These are phyloP conservation scores for Halictus ligatus DNA, from an alignment of 2,888 invertebrate species.

Conservation along the genomic window DNA sequence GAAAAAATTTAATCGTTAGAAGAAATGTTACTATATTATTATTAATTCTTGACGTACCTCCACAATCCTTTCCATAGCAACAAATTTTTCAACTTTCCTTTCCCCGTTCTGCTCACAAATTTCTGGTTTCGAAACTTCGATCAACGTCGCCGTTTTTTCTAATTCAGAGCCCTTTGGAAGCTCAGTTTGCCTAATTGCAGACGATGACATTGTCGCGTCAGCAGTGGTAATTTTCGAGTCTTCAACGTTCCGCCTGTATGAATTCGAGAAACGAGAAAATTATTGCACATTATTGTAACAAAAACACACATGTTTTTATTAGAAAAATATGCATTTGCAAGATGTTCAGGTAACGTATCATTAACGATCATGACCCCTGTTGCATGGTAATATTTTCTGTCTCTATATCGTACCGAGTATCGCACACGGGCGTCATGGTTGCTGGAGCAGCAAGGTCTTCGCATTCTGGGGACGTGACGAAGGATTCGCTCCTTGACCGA, in stretches of 20 bases:
- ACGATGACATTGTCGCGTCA: constrained; percentile 1
- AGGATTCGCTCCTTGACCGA: constrained; percentile 88
- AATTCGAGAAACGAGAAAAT: not conserved
- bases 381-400: not conserved
- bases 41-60: constrained; percentile 48
- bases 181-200: constrained; percentile 29
- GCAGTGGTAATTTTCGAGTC: constrained; percentile 45
- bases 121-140: constrained; percentile 25
- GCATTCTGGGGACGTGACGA: constrained; percentile 89
- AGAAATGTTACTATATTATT: not conserved
- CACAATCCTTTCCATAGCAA: constrained; percentile 56
- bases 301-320: not conserved
- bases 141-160: not conserved
- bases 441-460: constrained; percentile 81
- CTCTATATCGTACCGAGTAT: constrained; percentile 45
- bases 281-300: not conserved
- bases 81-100: constrained; percentile 42
- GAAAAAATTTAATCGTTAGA: not conserved
- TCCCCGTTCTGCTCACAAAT: constrained; percentile 17
- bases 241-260: constrained; percentile 48
- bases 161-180: constrained; percentile 19
- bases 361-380: not conserved
- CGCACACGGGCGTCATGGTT: constrained; percentile 30
- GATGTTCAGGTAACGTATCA: not conserved
- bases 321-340: not conserved